Conservation (phyloP, 2,888 invertebrate genomes). For the Brenthis ino region DNA sequence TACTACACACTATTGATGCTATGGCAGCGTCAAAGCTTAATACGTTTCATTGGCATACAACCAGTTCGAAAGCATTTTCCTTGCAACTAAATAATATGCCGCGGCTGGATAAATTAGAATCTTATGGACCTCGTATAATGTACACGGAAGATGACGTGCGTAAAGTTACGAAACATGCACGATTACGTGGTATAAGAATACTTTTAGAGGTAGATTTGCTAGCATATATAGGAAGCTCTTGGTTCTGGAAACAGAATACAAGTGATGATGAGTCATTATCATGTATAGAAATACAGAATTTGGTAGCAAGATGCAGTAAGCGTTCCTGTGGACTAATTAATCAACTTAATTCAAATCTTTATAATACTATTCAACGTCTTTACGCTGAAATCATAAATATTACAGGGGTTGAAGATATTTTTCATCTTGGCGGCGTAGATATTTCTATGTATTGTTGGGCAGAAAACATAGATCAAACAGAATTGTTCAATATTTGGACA, state of each 20-base stretch:
- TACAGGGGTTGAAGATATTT: conserved; percentile 88
- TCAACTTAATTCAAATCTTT: conserved; percentile 87
- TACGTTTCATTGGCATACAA: conserved; percentile 95
- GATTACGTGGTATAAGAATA: conserved; percentile 91
- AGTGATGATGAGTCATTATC: conserved; percentile 87
- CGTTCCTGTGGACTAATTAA: conserved; percentile 88
- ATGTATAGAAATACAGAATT: conserved; percentile 85
- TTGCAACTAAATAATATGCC: conserved; percentile 88
- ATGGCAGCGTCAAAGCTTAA: conserved; percentile 95
- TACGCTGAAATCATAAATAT: conserved; percentile 88
- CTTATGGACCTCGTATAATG: conserved; percentile 85
- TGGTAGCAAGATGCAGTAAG: conserved; percentile 56
- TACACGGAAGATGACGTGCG: conserved; percentile 86
- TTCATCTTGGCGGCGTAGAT: conserved; percentile 90
- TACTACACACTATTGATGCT: conserved; percentile 88
- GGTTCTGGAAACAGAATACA: conserved; percentile 87
- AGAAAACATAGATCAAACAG: conserved; percentile 83
- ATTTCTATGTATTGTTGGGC: conserved; percentile 89
- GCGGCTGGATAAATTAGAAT: conserved; percentile 88
- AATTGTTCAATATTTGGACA: conserved; percentile 87
- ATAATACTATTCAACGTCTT: conserved; percentile 85
- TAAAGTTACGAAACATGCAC: conserved; percentile 88
- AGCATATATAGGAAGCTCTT: conserved; percentile 90
- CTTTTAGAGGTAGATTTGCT: conserved; percentile 94
- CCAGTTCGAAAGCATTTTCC: conserved; percentile 95